phyloP scores from a whole-genome alignment of 2,888 invertebrate genomes.

The Acronicta alni region DNA sequence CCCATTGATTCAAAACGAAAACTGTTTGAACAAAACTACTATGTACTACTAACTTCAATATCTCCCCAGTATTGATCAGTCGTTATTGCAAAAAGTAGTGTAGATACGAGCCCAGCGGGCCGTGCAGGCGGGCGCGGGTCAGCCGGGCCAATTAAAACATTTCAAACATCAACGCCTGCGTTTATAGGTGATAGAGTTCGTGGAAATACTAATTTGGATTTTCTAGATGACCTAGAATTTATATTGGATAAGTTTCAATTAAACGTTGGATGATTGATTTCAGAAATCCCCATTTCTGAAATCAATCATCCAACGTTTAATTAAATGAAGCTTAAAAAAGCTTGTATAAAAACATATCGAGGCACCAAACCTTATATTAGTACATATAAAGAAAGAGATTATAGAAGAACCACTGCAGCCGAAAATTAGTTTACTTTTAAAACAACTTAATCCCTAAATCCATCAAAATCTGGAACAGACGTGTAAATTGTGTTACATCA shows the following conservation, averaged over 20 bases:
- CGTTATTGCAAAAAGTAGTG: conserved; percentile 32
- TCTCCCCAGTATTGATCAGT: conserved; percentile 35
- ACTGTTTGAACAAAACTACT: conserved; percentile 23
- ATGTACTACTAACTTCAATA: conserved; percentile 21
- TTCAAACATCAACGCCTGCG: conserved; percentile 30
- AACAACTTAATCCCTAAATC: conserved; percentile 36
- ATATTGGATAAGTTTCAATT: neutral
- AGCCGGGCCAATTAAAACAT: conserved; percentile 46
- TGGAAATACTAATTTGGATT: conserved; percentile 3
- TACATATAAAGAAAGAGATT: no score
- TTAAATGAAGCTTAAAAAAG: no score
- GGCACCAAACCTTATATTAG: no score
- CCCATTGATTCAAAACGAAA: neutral
- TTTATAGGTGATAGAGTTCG: conserved; percentile 18
- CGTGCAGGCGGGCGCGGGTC: conserved; percentile 37
- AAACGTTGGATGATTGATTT: neutral
- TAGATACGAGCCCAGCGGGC: conserved; percentile 20
- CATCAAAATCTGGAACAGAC: conserved; percentile 10
- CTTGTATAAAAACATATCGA: no score
- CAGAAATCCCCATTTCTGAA: no score
- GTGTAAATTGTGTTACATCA: conserved; percentile 41
- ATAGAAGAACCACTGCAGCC: neutral
- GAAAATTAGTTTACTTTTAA: conserved; percentile 13
- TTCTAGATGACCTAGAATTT: neutral
- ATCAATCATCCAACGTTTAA: no score